A percentile compares a stretch with the other conserved stretches of the same genome.
phyloP scores from a whole-genome alignment of 2,888 invertebrate genomes.

The Lasioglossum lativentre region DNA sequence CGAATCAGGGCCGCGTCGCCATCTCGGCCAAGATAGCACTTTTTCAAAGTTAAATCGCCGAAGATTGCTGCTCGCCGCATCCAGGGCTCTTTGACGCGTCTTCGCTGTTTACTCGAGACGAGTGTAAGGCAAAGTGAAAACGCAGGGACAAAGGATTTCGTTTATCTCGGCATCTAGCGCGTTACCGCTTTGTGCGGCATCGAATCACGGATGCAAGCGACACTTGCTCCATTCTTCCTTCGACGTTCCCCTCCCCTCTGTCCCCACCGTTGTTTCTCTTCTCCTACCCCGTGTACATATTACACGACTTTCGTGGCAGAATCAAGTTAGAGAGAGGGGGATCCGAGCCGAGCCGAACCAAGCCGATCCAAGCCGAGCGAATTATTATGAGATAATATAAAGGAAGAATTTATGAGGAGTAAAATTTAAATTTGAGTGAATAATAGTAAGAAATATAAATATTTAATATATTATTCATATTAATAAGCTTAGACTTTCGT shows the following conservation, averaged over 20 bases:
- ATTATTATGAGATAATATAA: too few species aligned
- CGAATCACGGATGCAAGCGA: constrained; percentile 26
- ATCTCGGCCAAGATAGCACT: background rate
- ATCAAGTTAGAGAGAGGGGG: background rate
- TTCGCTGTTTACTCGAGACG: constrained; percentile 6
- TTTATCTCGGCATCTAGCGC: constrained; percentile 23
- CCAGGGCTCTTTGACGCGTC: background rate
- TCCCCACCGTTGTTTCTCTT: background rate
- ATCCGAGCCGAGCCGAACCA: too few species aligned
- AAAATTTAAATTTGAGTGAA: too few species aligned
- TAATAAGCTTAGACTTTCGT: too few species aligned
- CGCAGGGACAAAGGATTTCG: constrained; percentile 23
- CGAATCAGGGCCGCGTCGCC: background rate
- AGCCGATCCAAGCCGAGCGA: too few species aligned
- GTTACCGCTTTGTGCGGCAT: constrained; percentile 17
- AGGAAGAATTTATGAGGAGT: too few species aligned
- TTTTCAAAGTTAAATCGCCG: background rate
- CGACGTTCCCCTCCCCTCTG: background rate
- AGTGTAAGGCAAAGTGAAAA: constrained; percentile 12
- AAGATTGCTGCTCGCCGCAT: background rate
- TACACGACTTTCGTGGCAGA: background rate
- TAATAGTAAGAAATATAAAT: background rate
- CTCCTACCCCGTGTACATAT: background rate
- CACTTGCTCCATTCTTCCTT: constrained; percentile 20
- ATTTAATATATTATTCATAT: too few species aligned